Conservation (phyloP, 2,888 invertebrate species). For the Uloborus plumipes region DNA sequence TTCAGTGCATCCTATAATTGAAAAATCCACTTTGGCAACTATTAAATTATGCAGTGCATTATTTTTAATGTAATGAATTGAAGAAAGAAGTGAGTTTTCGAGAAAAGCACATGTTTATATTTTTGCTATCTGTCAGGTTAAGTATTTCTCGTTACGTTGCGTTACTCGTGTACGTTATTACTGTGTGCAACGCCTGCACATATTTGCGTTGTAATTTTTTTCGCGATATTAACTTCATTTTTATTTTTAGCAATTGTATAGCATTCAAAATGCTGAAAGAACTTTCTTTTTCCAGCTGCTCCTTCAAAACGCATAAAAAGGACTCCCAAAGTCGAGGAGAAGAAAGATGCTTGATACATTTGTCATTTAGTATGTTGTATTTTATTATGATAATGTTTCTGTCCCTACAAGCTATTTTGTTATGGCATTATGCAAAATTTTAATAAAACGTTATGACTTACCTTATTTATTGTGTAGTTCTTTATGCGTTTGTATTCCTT, state of each 20-base stretch:
- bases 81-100: no score
- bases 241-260: background rate
- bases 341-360: constrained; percentile 45
- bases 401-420: constrained; percentile 42
- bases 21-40: no score
- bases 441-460: constrained; percentile 57
- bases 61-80: no score
- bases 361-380: constrained; percentile 49
- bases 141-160: no score
- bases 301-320: constrained; percentile 50
- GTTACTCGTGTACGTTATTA: no score
- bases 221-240: no score
- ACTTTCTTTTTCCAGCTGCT: constrained; percentile 57
- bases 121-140: no score
- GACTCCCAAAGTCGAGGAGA: constrained; percentile 39
- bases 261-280: constrained; percentile 47
- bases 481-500: background rate
- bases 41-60: no score
- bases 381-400: constrained; percentile 54
- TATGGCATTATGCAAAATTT: constrained; percentile 56
- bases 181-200: no score
- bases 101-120: no score
- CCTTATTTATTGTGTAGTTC: constrained; percentile 11
- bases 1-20: no score
- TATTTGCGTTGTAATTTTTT: no score